Base-by-base conservation (phyloP, 2,888 invertebrate genomes). In the Ashinkailepas kermadecensis region DNA sequence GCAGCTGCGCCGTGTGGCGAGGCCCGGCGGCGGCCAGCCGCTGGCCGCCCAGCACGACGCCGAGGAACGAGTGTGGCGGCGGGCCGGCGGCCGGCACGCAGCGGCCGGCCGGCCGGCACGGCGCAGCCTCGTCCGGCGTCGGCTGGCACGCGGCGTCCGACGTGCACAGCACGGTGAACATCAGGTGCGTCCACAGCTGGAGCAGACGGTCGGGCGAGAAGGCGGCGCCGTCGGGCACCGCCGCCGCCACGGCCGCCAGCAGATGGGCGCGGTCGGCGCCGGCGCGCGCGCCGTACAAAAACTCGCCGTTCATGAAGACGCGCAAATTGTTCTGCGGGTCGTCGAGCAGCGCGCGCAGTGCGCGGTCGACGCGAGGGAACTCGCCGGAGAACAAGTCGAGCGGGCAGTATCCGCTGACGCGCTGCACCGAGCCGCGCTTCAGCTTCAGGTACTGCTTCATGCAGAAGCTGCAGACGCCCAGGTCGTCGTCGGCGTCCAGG, bases 391-490 rank as follows among this genome's bases (percentile, higher is more conserved):
- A 89, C 18, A 89, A 86, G 84, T 89, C 88, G 67, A 89, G 84
- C 0, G 89, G 89, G 84, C 89, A 89, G 84, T 88, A 89, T 82
- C 87, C 86, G 84, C 88, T 88, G 84, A 87, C 87, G n/a, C 84
- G 84, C 81, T 86, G 85, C 84, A 87, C 87, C 62, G 86, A 85
- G n/a, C 86, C 86, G 81, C 86, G 84, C 85, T 86, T 85, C 83
- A 87, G 84, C 88, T 89, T 86, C 84, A 87, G 85, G 85, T 80
- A 56, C 25, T 82, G 80, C 78, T 82, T 82, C 64, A 81, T 59
- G 25, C 82, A 82, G 23, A 80, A 57, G 58, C 58, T 56, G 57
- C 82, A 82, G 39, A 82, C 59, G 21, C n/a, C 56, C 57, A 78
- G 57, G 21, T 78, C 78, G 18, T 78, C 78, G 9, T 62, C 74